These are phyloP conservation scores for Triplophysa dalaica DNA, from an alignment of 2,113 vertebrate genomes.

Conservation along the genomic window DNA sequence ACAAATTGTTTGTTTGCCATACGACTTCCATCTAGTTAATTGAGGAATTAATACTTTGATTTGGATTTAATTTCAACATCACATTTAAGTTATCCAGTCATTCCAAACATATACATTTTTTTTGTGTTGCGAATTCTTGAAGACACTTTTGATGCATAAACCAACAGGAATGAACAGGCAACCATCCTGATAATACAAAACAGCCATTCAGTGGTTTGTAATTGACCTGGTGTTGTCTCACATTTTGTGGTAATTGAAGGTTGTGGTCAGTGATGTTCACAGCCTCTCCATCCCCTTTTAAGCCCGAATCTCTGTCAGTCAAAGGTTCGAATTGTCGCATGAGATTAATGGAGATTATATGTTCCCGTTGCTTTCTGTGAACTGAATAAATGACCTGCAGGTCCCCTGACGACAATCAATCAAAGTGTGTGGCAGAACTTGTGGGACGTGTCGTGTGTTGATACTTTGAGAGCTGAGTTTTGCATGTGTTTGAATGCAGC, in stretches of 20 bases:
- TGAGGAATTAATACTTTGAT: background rate
- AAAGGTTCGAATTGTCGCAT: constrained; percentile 66
- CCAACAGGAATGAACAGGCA: constrained; percentile 18
- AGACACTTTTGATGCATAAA: background rate
- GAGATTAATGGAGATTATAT: constrained; percentile 77
- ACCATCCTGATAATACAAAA: constrained; percentile 23
- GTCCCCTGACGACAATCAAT: constrained; percentile 70
- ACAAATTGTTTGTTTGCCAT: background rate
- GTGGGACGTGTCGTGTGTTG: background rate
- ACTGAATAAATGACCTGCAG: constrained; percentile 64
- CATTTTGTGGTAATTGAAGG: constrained; percentile 53
- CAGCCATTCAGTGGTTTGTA: constrained; percentile 37
- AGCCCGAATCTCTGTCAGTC: constrained; percentile 45
- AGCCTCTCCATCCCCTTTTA: background rate
- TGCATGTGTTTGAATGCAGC: background rate
- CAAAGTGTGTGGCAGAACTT: constrained; percentile 57
- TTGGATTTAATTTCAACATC: background rate
- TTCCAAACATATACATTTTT: background rate
- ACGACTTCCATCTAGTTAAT: background rate
- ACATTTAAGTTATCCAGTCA: background rate
- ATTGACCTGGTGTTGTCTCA: constrained; percentile 46
- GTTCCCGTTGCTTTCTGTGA: constrained; percentile 61
- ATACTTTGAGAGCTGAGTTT: background rate
- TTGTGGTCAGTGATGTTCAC: constrained; percentile 23
- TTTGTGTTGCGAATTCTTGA: background rate